Conservation (phyloP, 1,140 invertebrate species). For the Odontomachus brunneus region DNA sequence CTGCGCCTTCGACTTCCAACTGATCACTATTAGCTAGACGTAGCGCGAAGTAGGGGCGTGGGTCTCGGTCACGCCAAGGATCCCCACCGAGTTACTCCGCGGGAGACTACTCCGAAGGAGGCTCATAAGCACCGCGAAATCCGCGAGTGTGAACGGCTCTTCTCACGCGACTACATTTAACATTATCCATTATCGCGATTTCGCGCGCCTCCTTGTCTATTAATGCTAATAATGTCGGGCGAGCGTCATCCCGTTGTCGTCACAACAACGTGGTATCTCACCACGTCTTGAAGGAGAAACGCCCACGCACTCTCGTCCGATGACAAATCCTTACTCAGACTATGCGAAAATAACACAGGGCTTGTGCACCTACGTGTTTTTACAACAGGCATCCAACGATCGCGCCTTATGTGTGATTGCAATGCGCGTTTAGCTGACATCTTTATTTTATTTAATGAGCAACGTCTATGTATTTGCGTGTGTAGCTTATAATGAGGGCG, state of each 20-base stretch:
- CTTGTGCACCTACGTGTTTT: not conserved
- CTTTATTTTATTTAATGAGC: not conserved
- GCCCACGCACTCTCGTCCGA: not conserved
- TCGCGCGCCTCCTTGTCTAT: not conserved
- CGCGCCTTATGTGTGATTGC: not conserved
- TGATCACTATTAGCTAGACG: constrained; percentile 75
- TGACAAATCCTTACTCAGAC: not conserved
- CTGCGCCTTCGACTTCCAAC: constrained; percentile 69
- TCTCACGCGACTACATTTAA: constrained; percentile 30
- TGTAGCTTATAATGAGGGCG: not conserved
- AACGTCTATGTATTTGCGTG: not conserved
- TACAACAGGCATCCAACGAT: constrained; percentile 6
- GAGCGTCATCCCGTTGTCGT: not conserved
- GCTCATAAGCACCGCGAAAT: constrained; percentile 10
- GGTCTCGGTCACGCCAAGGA: constrained; percentile 45
- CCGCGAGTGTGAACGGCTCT: not conserved
- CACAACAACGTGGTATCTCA: not conserved
- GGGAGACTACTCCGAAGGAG: constrained; percentile 24
- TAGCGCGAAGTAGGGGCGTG: constrained; percentile 61
- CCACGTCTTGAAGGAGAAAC: not conserved
- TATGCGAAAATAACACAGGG: constrained; percentile 19
- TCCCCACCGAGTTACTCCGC: constrained; percentile 40
- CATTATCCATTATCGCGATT: constrained; percentile 5
- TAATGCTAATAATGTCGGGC: constrained; percentile 19
- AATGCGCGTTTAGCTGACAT: not conserved